Conservation (phyloP, 2,113 vertebrate species). For the Corythornis madagascariensis region DNA sequence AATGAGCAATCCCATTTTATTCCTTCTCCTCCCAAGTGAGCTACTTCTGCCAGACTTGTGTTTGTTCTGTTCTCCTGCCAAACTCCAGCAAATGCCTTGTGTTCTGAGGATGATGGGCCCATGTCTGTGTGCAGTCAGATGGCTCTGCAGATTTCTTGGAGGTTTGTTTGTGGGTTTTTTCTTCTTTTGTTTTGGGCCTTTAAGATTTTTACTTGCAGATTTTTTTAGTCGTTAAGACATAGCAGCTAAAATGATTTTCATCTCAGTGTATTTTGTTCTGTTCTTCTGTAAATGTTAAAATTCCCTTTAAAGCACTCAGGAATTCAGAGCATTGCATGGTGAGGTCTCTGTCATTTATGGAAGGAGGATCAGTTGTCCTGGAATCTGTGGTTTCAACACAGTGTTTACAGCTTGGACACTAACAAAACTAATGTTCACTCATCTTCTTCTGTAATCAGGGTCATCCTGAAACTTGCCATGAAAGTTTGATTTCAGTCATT, state of each 20-base stretch:
- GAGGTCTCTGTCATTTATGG: background rate
- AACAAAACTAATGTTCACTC: background rate
- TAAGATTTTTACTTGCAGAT: background rate
- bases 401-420: background rate
- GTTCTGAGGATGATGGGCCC: background rate
- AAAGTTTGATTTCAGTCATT: background rate
- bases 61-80: slow-evolving; percentile 40
- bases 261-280: background rate
- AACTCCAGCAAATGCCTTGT: slow-evolving; percentile 43
- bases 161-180: background rate
- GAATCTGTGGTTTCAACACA: background rate
- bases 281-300: background rate
- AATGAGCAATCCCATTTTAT: slow-evolving; percentile 32
- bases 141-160: background rate
- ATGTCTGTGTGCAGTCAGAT: background rate
- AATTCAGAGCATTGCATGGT: background rate
- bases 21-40: background rate
- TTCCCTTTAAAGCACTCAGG: background rate
- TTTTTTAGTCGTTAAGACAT: background rate
- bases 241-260: background rate
- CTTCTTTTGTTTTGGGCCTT: background rate
- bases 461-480: background rate
- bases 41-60: slow-evolving; percentile 36
- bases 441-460: background rate
- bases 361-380: background rate